Evolutionary conservation across 2,113 vertebrate genomes (phyloP).

Genomic region (Alectura lathami): DNA sequence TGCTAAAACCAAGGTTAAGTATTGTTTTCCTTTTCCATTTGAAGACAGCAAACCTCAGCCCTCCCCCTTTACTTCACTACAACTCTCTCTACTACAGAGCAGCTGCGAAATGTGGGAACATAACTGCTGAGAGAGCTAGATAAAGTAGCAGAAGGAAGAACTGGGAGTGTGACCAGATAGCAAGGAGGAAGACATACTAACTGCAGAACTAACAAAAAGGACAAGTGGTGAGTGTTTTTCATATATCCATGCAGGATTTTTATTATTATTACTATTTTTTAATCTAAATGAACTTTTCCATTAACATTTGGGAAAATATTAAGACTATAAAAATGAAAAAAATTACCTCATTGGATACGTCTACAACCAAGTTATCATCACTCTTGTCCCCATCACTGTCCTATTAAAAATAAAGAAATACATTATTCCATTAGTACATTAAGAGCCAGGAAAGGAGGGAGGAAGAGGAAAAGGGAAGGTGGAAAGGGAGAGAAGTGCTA

Average conservation of each 20-base stretch:
- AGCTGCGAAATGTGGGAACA: neutral
- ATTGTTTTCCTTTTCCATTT: neutral
- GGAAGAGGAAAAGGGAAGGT: neutral
- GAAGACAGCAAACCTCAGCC: neutral
- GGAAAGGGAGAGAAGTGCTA: neutral
- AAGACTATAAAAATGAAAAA: constrained; percentile 49
- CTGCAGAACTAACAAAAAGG: neutral
- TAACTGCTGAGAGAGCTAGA: neutral
- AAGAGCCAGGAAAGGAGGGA: constrained; percentile 2
- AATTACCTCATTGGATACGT: constrained; percentile 87
- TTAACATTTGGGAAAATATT: constrained; percentile 2
- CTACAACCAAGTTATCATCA: constrained; percentile 87
- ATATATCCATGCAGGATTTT: neutral
- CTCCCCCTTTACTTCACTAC: neutral
- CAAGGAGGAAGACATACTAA: neutral
- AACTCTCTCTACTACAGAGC: neutral
- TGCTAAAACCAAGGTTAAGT: neutral
- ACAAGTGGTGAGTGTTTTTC: constrained; percentile 29
- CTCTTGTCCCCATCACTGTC: constrained; percentile 88
- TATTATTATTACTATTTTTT: neutral
- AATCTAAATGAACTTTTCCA: constrained; percentile 31
- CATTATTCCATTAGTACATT: constrained; percentile 54
- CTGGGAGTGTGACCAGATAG: neutral
- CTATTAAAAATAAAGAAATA: constrained; percentile 76
- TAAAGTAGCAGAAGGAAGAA: neutral